Evolutionary conservation across 2,113 vertebrate genomes (phyloP).

Genomic region (Numida meleagris): DNA sequence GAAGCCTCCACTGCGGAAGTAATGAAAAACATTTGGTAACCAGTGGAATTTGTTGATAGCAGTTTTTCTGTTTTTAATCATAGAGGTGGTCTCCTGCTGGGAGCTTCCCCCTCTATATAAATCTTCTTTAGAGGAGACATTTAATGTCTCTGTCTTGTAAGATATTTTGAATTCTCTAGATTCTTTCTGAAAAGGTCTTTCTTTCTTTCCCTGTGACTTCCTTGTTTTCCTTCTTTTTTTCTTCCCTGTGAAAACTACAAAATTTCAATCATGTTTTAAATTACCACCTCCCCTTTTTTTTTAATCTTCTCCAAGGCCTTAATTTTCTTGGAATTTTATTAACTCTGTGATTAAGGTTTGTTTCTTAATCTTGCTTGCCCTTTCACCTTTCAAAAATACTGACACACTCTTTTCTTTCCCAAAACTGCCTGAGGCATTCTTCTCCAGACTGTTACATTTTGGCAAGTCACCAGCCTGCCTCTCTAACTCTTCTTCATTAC

Average conservation of each 20-base stretch:
- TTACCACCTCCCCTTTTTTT: accelerated
- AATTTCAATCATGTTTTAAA: neutral
- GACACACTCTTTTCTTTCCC: neutral
- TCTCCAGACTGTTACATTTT: constrained; percentile 17
- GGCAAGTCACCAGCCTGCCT: constrained; percentile 18
- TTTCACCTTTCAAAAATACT: neutral
- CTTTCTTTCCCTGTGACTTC: neutral
- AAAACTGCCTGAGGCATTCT: neutral
- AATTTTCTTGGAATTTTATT: neutral
- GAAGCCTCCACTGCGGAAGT: constrained; percentile 39
- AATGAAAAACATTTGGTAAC: constrained; percentile 62
- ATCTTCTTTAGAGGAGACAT: constrained; percentile 19
- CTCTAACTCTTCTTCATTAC: constrained; percentile 38
- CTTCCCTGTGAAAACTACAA: neutral
- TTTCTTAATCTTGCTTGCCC: neutral
- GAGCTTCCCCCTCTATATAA: constrained; percentile 38
- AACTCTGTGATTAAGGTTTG: neutral
- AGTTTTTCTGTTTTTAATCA: constrained; percentile 60
- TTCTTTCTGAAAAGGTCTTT: neutral
- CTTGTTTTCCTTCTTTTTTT: neutral
- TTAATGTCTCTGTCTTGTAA: neutral
- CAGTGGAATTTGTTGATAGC: constrained; percentile 53
- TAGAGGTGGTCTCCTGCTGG: constrained; percentile 58
- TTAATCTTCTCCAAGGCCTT: neutral
- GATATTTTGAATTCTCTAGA: constrained; percentile 9